phyloP scores from a whole-genome alignment of 2,113 vertebrate species.

The Pycnonotus jocosus region DNA sequence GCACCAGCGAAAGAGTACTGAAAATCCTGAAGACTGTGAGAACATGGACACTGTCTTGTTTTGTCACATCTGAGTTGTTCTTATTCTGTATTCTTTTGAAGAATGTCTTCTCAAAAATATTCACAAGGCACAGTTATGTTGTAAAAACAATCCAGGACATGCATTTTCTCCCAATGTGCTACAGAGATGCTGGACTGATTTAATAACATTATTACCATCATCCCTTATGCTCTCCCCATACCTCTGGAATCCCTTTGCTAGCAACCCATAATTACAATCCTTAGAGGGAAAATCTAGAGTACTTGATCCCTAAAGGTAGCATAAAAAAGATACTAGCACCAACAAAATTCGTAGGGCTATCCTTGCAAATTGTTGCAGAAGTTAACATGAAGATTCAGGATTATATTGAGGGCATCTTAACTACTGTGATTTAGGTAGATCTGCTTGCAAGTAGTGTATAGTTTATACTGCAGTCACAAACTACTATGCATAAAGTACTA shows the following conservation, averaged over 20 bases:
- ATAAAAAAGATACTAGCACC: not conserved
- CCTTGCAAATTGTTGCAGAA: not conserved
- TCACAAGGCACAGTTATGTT: not conserved
- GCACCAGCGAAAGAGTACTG: not conserved
- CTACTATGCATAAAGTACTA: not conserved
- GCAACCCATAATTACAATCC: not conserved
- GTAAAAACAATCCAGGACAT: not conserved
- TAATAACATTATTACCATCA: fast-evolving
- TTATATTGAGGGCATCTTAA: not conserved
- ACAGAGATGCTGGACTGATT: not conserved
- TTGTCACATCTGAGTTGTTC: not conserved
- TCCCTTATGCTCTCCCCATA: not conserved
- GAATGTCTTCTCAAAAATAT: not conserved
- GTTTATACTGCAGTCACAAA: not conserved
- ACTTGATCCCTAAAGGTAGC: not conserved
- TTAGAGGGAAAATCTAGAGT: not conserved
- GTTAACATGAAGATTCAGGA: not conserved
- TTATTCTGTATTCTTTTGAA: not conserved
- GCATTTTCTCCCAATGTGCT: not conserved
- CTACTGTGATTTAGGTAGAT: not conserved
- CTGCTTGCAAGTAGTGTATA: not conserved
- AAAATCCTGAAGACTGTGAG: not conserved
- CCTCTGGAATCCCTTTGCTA: not conserved
- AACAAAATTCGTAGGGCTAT: not conserved
- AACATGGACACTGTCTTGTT: not conserved